phyloP scores from a whole-genome alignment of 2,888 invertebrate genomes.

The Iselma pallidipennis region DNA sequence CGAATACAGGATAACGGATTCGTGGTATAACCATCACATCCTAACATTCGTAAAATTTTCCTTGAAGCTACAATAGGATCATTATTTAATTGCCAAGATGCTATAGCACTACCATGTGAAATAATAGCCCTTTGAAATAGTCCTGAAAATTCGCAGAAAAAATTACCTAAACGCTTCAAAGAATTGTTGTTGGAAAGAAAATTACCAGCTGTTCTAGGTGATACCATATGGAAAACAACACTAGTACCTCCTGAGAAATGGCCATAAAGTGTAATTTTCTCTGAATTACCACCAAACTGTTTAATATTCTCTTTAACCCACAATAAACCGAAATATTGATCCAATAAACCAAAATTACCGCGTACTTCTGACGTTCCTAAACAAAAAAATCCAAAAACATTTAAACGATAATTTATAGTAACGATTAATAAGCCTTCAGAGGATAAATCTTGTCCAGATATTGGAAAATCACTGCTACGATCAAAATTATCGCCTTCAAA shows the following conservation, averaged over 20 bases:
- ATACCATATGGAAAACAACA: constrained; percentile 68
- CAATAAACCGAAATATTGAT: constrained; percentile 79
- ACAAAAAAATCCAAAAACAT: constrained; percentile 71
- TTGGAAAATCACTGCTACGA: constrained; percentile 55
- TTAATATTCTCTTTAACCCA: constrained; percentile 79
- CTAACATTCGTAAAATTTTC: constrained; percentile 61
- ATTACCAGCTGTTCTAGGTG: constrained; percentile 68
- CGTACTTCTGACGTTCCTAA: constrained; percentile 62
- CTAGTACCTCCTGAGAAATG: constrained; percentile 79
- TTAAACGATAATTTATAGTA: constrained; percentile 70
- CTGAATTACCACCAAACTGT: constrained; percentile 80
- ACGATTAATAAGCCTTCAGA: constrained; percentile 72
- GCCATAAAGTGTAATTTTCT: constrained; percentile 78
- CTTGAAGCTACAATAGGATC: constrained; percentile 59
- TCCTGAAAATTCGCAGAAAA: constrained; percentile 48
- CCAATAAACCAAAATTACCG: constrained; percentile 85
- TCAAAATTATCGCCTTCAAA: constrained; percentile 69
- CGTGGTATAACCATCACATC: constrained; percentile 59
- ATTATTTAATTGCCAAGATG: constrained; percentile 55
- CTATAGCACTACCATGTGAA: constrained; percentile 64
- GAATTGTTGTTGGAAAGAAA: background rate
- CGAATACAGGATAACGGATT: constrained; percentile 66
- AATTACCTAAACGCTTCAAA: background rate
- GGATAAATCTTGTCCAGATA: constrained; percentile 73
- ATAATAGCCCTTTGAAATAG: constrained; percentile 70